Percentiles rank a stretch among this genome's conserved stretches.
Evolutionary conservation across 2,113 vertebrate genomes (phyloP).

Genomic region (Ceyx margarethae): DNA sequence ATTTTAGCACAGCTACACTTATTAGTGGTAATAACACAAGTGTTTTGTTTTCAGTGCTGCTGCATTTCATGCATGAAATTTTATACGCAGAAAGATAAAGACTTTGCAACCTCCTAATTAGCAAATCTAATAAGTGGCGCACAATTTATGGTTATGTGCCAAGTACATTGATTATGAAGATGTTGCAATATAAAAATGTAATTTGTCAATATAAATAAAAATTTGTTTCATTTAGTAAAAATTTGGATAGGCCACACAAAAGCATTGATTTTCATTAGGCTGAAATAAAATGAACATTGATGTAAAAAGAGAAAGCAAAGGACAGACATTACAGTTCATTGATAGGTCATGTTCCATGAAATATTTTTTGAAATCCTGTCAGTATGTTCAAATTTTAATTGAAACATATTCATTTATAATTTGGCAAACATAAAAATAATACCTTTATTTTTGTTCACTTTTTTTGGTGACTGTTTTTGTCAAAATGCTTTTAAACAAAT

Average conservation of each 20-base stretch:
- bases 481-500: neutral
- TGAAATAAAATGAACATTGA: neutral
- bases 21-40: conserved; percentile 29
- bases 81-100: conserved; percentile 29
- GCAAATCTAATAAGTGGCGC: conserved; percentile 50
- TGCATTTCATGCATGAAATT: conserved; percentile 22
- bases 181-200: conserved; percentile 21
- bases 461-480: neutral
- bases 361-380: neutral
- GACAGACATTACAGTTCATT: neutral
- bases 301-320: neutral
- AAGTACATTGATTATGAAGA: conserved; percentile 51
- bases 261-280: neutral
- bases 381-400: neutral
- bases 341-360: neutral
- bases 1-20: conserved; percentile 41
- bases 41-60: conserved; percentile 38
- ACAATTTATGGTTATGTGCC: conserved; percentile 23
- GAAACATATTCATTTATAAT: neutral
- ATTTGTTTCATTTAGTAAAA: neutral
- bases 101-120: conserved; percentile 39
- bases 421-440: neutral
- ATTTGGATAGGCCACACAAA: neutral
- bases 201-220: conserved; percentile 5
- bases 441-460: neutral